These are phyloP conservation scores for Tetragnatha versicolor DNA, from an alignment of 1,140 invertebrate species.

Conservation along the genomic window DNA sequence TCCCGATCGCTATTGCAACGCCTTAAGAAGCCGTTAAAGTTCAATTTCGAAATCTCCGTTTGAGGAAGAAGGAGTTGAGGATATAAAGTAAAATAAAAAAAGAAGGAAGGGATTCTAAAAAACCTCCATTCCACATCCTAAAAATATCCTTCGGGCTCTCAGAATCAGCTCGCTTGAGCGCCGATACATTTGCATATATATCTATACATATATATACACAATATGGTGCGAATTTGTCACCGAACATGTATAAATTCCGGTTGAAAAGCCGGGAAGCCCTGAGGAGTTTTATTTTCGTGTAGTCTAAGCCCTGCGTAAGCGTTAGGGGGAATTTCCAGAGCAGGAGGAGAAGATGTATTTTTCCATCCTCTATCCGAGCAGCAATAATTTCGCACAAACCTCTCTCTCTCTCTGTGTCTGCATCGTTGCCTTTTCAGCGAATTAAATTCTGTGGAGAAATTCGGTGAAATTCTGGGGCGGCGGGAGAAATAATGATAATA, in stretches of 20 bases:
- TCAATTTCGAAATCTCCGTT: conserved; percentile 53
- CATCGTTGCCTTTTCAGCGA: conserved; percentile 33
- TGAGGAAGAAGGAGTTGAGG: conserved; percentile 29
- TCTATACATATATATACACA: conserved; percentile 46
- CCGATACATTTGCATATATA: conserved; percentile 51
- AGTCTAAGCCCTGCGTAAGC: conserved; percentile 33
- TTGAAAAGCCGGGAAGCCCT: conserved; percentile 50
- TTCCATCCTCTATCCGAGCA: conserved; percentile 33
- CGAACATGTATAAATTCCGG: conserved; percentile 53
- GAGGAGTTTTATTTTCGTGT: conserved; percentile 44
- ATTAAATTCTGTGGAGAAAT: conserved; percentile 50
- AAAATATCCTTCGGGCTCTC: conserved; percentile 32
- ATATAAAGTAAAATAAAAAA: conserved; percentile 13
- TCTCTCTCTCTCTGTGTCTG: conserved; percentile 1
- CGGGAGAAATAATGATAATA: conserved; percentile 42
- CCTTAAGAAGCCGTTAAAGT: conserved; percentile 51
- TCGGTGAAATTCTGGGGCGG: background rate
- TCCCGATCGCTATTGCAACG: conserved; percentile 16
- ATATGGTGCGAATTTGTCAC: conserved; percentile 51
- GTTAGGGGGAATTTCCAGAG: conserved; percentile 18
- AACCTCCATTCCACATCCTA: background rate
- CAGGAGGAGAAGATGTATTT: conserved; percentile 15
- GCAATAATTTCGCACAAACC: conserved; percentile 39
- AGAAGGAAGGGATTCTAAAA: background rate
- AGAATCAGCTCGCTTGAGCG: conserved; percentile 25